Evolutionary conservation across 2,888 invertebrate species (phyloP).

Genomic region (Sminthurides aquaticus): DNA sequence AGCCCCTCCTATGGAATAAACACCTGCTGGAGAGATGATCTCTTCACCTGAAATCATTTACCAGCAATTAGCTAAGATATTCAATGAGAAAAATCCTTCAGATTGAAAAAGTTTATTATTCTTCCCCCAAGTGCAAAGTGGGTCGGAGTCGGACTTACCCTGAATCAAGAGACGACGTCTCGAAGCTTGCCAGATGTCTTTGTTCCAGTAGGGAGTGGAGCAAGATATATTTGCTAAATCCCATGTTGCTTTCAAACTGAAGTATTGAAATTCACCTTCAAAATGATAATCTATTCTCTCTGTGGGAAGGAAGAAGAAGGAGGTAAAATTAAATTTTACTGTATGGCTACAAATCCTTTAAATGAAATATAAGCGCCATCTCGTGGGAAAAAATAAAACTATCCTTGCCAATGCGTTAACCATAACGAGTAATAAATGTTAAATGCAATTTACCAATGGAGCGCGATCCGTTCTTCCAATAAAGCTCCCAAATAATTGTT

Average conservation of each 20-base stretch:
- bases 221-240: slow-evolving; percentile 5
- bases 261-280: slow-evolving; percentile 7
- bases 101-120: neutral
- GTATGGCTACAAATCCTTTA: too few species aligned
- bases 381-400: neutral
- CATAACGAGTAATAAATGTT: neutral
- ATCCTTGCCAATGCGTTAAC: neutral
- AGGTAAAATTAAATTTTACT: too few species aligned
- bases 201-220: slow-evolving; percentile 16
- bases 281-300: slow-evolving; percentile 12
- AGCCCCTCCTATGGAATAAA: neutral
- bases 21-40: neutral
- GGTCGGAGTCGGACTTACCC: too few species aligned
- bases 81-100: neutral
- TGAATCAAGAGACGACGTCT: too few species aligned
- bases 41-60: slow-evolving; percentile 4
- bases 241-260: neutral
- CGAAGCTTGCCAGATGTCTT: slow-evolving; percentile 6
- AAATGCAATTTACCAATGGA: neutral
- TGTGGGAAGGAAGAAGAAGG: too few species aligned
- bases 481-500: slow-evolving; percentile 10
- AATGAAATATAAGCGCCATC: too few species aligned
- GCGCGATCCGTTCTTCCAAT: slow-evolving; percentile 1
- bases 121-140: neutral
- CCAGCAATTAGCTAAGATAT: neutral